Evolutionary conservation across 2,113 vertebrate species (phyloP), one percentile per base, ranked within the genome.

Genomic region (Symphodus melops): DNA sequence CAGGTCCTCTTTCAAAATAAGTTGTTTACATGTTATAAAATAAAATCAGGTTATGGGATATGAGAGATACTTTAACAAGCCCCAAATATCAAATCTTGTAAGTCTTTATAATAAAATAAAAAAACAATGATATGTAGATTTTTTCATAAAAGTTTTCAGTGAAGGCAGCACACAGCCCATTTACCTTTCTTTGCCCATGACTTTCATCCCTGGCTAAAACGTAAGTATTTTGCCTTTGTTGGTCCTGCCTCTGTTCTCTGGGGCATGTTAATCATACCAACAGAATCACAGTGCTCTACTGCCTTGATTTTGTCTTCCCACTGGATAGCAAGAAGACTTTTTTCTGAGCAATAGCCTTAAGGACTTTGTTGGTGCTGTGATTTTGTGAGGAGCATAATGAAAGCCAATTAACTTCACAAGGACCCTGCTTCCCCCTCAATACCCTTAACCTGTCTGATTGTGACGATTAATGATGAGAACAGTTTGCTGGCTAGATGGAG

Each of bases 401-500:
- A 48, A 59, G 72, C 60, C 58, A 69, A 84, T 87, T 70, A 59
- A 52, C 53, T 70, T 60, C 19, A 64, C 37, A 73, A 88, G 89
- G 56, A 68, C 80, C 72, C 28, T 19, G 44, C 65, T n/a, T 49
- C 75, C 61, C 51, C 59, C 37, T 77, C 20, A 23, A 17, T 64
- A 12, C 64, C n/a, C 41, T 75, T 77, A 56, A 71, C 77, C 66
- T 69, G 61, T 36, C 65, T 85, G 81, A 85, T 86, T 89, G 58
- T 68, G 42, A 71, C 37, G 16, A 72, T 79, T 85, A 80, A 85
- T 72, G 72, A 70, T 21, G 52, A 79, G 69, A 77, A 77, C 69
- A 67, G 72, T 77, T 39, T 23, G 46, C 62, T 20, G 36, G 12
- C 68, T 63, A 4, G 23, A 21, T 49, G 48, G 13, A 17, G n/a